Conservation (phyloP, 2,797 vertebrate species). For the Rallus crepitans region DNA sequence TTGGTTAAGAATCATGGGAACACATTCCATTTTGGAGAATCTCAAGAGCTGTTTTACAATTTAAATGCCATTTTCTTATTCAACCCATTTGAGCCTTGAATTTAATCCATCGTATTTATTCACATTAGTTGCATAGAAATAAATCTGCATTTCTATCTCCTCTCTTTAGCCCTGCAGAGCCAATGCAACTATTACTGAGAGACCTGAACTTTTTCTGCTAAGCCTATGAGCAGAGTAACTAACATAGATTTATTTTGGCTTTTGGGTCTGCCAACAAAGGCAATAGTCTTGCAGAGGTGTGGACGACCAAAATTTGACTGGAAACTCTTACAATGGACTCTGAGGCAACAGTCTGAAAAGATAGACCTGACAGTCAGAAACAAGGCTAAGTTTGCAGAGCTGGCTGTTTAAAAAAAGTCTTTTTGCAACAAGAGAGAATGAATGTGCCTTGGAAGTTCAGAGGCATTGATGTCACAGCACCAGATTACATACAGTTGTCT, state of each 20-base stretch:
- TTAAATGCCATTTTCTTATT: conserved; percentile 3
- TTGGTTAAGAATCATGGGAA: background rate
- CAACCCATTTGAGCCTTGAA: background rate
- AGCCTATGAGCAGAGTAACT: background rate
- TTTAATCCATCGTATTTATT: background rate
- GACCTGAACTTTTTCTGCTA: background rate
- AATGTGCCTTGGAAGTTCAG: background rate
- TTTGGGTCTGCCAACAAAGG: background rate
- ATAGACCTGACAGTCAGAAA: background rate
- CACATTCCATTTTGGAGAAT: background rate
- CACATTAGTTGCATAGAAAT: background rate
- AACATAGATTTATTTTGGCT: background rate
- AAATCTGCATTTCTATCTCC: background rate
- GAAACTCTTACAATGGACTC: background rate
- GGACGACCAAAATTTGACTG: background rate
- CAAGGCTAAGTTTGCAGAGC: background rate
- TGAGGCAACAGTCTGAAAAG: background rate
- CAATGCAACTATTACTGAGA: background rate
- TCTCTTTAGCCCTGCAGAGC: background rate
- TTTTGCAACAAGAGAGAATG: background rate
- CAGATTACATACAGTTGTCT: background rate
- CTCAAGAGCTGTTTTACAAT: background rate
- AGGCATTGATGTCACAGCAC: background rate
- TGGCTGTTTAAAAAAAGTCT: background rate
- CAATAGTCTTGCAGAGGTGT: background rate